Conservation (phyloP, 2,113 vertebrate species). For the Copsychus sechellarum region DNA sequence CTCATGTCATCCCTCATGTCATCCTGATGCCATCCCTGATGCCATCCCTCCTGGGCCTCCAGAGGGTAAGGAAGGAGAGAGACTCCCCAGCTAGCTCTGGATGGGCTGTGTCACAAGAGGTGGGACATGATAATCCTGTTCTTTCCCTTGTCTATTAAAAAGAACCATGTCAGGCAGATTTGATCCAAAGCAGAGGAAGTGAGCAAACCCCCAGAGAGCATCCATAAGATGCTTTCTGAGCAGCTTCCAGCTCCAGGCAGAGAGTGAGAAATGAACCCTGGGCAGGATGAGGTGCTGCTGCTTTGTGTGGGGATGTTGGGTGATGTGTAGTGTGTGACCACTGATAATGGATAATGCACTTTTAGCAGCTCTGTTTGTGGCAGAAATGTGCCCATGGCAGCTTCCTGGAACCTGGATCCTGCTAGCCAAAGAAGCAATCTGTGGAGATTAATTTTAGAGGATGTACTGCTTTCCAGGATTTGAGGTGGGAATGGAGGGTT, state of each 20-base stretch:
- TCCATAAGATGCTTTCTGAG: not conserved
- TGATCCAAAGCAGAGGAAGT: not conserved
- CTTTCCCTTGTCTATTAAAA: not conserved
- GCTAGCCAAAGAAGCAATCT: not conserved
- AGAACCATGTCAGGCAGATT: not conserved
- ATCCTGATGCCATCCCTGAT: not conserved
- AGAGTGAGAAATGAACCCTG: not conserved
- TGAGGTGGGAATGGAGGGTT: not conserved
- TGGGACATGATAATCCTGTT: not conserved
- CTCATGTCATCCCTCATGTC: too few relatives aligned
- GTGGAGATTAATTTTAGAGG: not conserved
- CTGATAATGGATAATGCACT: not conserved
- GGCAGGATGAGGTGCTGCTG: not conserved
- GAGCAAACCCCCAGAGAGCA: not conserved
- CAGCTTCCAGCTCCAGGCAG: fast-evolving
- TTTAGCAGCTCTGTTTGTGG: not conserved
- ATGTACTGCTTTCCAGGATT: not conserved
- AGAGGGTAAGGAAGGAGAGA: not conserved
- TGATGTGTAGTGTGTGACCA: not conserved
- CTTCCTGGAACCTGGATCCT: not conserved
- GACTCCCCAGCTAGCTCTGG: not conserved
- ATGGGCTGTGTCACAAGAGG: not conserved
- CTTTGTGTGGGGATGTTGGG: not conserved
- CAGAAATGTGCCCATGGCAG: fast-evolving
- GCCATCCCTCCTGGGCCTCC: not conserved